A percentile compares a stretch with the other conserved stretches of the same genome.
Conservation (phyloP, 2,797 vertebrate genomes). For the Pipistrellus kuhlii region DNA sequence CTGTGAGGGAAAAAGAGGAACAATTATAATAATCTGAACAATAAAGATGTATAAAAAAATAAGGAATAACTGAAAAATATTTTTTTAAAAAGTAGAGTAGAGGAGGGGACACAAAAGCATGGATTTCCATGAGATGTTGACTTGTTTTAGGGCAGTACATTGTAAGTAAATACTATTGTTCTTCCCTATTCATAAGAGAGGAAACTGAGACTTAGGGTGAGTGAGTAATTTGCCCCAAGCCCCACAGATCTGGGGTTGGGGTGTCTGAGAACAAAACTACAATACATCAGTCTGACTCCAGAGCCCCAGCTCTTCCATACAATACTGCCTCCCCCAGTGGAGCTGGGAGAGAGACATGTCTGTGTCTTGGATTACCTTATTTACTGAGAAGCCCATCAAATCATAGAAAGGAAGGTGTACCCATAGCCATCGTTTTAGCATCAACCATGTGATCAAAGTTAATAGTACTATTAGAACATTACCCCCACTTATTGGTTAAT, state of each 20-base stretch:
- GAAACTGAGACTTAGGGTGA: not conserved
- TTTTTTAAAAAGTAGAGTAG: not conserved
- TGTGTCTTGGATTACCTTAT: not conserved
- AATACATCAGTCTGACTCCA: not conserved
- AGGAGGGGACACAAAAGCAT: not conserved
- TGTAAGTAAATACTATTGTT: not conserved
- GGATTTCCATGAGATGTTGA: not conserved
- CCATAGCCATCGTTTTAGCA: not conserved
- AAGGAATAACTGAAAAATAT: no score
- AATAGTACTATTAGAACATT: not conserved
- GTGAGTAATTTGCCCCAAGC: not conserved
- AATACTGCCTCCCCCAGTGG: accelerated
- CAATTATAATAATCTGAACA: no score
- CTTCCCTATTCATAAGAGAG: not conserved
- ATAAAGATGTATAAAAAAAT: no score
- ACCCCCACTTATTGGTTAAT: not conserved
- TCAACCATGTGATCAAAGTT: not conserved
- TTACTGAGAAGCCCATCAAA: not conserved
- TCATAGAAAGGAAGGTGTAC: not conserved
- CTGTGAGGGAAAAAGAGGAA: no score
- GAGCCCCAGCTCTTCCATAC: not conserved
- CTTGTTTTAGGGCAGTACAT: not conserved
- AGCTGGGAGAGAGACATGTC: not conserved
- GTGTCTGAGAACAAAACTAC: not conserved
- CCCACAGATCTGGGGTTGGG: not conserved